Percentiles rank a stretch among this genome's conserved stretches.
phyloP scores from a whole-genome alignment of 2,113 vertebrate genomes.

The Eonycteris spelaea region DNA sequence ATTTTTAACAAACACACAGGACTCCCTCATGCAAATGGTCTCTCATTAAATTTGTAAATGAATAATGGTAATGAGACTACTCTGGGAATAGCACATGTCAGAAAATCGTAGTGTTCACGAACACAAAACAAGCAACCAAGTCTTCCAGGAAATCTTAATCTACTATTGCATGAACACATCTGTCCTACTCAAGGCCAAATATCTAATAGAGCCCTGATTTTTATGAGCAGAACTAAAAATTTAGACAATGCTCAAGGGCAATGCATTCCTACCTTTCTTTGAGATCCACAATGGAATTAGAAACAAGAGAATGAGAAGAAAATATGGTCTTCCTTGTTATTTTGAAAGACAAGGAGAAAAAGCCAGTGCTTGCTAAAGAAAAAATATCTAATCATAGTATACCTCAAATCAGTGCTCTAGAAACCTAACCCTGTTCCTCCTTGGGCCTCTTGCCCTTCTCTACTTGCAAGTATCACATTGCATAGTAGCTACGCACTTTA shows the following conservation, averaged over 20 bases:
- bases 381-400: not conserved
- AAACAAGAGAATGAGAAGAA: conserved; percentile 23
- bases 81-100: conserved; percentile 44
- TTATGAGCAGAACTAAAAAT: conserved; percentile 52
- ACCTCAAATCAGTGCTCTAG: not conserved
- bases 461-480: not conserved
- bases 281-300: conserved; percentile 3
- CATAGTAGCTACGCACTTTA: too few relatives aligned
- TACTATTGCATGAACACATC: conserved; percentile 43
- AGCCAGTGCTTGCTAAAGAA: not conserved
- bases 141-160: conserved; percentile 38
- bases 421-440: not conserved
- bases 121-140: not conserved
- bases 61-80: conserved; percentile 35
- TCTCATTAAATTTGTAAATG: conserved; percentile 54
- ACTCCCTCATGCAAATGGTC: conserved; percentile 45
- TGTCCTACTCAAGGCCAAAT: conserved; percentile 39
- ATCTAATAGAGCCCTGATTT: conserved; percentile 29
- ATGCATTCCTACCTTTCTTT: conserved; percentile 39
- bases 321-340: not conserved
- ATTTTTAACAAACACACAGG: conserved; percentile 40
- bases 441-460: not conserved
- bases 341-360: conserved; percentile 43
- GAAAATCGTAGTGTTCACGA: conserved; percentile 9
- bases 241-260: conserved; percentile 2